These are phyloP conservation scores for Eretmocerus hayati DNA, from an alignment of 2,888 invertebrate genomes.

Conservation along the genomic window DNA sequence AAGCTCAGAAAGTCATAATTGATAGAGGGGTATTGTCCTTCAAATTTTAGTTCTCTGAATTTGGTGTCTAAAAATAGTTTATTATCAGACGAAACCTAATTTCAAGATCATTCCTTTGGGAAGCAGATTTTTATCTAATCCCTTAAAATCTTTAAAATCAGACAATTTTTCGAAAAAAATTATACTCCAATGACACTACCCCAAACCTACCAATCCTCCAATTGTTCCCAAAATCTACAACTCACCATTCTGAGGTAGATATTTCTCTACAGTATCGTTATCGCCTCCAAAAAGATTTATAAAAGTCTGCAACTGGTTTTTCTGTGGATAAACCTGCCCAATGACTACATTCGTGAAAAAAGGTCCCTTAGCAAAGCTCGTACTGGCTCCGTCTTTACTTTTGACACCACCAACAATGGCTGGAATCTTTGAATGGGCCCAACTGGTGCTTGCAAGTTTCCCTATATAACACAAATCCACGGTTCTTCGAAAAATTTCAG, in stretches of 20 bases:
- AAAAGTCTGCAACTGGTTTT: conserved; percentile 5
- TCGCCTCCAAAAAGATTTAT: conserved; percentile 6
- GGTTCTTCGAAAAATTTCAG: background rate
- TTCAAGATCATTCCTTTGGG: too few species aligned
- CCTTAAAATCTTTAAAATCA: too few species aligned
- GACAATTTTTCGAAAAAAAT: too few species aligned
- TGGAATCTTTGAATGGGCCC: conserved; percentile 12
- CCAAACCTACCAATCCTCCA: background rate
- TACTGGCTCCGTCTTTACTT: background rate
- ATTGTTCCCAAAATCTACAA: background rate
- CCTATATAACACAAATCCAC: conserved; percentile 11
- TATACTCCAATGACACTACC: too few species aligned
- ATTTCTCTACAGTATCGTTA: conserved; percentile 1
- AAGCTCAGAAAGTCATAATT: too few species aligned
- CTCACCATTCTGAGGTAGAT: conserved; percentile 9
- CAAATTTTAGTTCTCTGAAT: too few species aligned
- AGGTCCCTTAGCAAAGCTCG: conserved; percentile 9
- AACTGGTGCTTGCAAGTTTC: conserved; percentile 8
- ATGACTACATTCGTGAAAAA: conserved; percentile 7
- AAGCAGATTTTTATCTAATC: too few species aligned
- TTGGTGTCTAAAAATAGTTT: too few species aligned
- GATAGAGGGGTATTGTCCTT: too few species aligned
- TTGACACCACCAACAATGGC: background rate
- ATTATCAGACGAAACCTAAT: too few species aligned
- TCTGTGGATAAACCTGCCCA: conserved; percentile 7